phyloP scores from a whole-genome alignment of 2,888 invertebrate species.

The Belgica antarctica region DNA sequence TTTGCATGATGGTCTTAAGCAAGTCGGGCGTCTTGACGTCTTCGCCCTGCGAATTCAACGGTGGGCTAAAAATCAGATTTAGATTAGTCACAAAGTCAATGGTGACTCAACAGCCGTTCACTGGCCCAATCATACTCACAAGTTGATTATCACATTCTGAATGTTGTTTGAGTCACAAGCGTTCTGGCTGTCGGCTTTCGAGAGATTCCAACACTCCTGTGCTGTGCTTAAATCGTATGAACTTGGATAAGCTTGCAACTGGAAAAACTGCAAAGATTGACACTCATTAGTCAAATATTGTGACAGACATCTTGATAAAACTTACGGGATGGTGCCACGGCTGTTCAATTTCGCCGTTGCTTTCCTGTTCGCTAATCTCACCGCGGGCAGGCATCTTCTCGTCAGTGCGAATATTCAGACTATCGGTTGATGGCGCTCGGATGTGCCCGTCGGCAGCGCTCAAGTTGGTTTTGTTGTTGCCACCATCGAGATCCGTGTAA shows the following conservation, averaged over 20 bases:
- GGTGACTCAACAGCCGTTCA: neutral
- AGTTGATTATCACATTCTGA: slow-evolving; percentile 44
- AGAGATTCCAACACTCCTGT: slow-evolving; percentile 48
- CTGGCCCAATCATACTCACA: slow-evolving; percentile 39
- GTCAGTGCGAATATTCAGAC: slow-evolving; percentile 76
- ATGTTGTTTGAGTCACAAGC: slow-evolving; percentile 42
- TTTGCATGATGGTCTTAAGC: slow-evolving; percentile 36
- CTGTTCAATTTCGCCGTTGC: slow-evolving; percentile 74
- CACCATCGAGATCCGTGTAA: slow-evolving; percentile 45
- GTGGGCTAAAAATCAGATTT: slow-evolving; percentile 24
- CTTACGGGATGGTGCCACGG: slow-evolving; percentile 69
- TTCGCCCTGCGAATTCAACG: slow-evolving; percentile 29
- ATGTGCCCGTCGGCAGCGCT: slow-evolving; percentile 10
- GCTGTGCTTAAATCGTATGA: slow-evolving; percentile 47
- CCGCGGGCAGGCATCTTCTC: slow-evolving; percentile 85
- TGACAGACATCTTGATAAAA: slow-evolving; percentile 45
- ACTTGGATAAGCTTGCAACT: slow-evolving; percentile 45
- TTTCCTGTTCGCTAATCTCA: slow-evolving; percentile 82
- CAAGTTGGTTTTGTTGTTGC: slow-evolving; percentile 49
- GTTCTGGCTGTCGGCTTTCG: slow-evolving; percentile 41
- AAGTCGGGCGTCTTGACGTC: slow-evolving; percentile 35
- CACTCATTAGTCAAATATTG: no score
- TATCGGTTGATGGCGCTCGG: slow-evolving; percentile 52
- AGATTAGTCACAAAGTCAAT: neutral
- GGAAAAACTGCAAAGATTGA: slow-evolving; percentile 38